A percentile compares a stretch with the other conserved stretches of the same genome.
Evolutionary conservation across 2,888 invertebrate genomes (phyloP).

Genomic region (Bellardia pandia): DNA sequence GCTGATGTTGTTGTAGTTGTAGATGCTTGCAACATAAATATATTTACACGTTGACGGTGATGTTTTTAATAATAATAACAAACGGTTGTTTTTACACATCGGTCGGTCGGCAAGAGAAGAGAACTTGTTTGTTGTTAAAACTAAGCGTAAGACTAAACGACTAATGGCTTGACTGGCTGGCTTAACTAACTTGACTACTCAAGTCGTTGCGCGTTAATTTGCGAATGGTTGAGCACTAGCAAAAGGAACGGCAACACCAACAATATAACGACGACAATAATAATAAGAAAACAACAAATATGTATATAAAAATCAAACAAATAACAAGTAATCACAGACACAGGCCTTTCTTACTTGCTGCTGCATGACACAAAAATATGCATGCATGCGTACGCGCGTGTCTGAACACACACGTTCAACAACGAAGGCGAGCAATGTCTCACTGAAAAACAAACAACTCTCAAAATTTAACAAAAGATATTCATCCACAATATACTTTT

Average conservation of each 20-base stretch:
- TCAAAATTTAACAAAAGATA: slow-evolving; percentile 64
- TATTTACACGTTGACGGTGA: slow-evolving; percentile 16
- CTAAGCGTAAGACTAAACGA: slow-evolving; percentile 68
- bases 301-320: slow-evolving; percentile 43
- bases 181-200: slow-evolving; percentile 68
- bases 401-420: slow-evolving; percentile 70
- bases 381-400: slow-evolving; percentile 71
- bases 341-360: slow-evolving; percentile 67
- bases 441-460: slow-evolving; percentile 69
- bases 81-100: slow-evolving; percentile 55
- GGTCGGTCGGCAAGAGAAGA: slow-evolving; percentile 30
- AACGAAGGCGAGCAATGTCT: slow-evolving; percentile 69
- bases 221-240: slow-evolving; percentile 67
- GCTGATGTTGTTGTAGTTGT: neutral
- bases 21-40: slow-evolving; percentile 29
- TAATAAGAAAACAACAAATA: slow-evolving; percentile 44
- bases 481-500: slow-evolving; percentile 37
- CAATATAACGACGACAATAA: slow-evolving; percentile 55
- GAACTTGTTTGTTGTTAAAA: slow-evolving; percentile 66
- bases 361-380: slow-evolving; percentile 65
- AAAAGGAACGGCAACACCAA: slow-evolving; percentile 59
- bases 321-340: slow-evolving; percentile 66
- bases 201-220: slow-evolving; percentile 70
- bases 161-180: slow-evolving; percentile 67
- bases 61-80: slow-evolving; percentile 42